Conservation (phyloP, 2,797 vertebrate species). For the Acipenser ruthenus region DNA sequence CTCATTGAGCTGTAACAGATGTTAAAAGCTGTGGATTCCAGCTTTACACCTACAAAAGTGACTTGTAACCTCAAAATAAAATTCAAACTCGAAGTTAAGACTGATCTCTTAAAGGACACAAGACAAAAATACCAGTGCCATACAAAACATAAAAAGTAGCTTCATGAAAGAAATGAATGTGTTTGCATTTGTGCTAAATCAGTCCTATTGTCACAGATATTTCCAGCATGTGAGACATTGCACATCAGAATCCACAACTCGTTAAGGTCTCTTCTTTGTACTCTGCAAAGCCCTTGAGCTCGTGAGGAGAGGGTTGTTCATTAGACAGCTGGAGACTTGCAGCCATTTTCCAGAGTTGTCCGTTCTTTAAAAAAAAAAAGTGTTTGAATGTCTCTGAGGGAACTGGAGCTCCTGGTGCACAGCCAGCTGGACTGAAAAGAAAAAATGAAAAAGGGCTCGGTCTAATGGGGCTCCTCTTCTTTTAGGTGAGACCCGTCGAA, state of each 20-base stretch:
- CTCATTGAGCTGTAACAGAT: too few relatives aligned
- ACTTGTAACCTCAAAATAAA: too few relatives aligned
- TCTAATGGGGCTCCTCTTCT: constrained; percentile 39
- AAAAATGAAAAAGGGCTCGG: constrained; percentile 22
- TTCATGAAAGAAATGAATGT: neutral
- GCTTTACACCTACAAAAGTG: too few relatives aligned
- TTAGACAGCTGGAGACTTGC: constrained; percentile 44
- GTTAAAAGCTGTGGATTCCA: too few relatives aligned
- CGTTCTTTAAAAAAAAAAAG: constrained; percentile 35
- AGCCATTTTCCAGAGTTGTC: constrained; percentile 37
- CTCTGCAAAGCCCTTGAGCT: constrained; percentile 49
- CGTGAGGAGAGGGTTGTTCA: constrained; percentile 49
- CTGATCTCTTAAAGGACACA: too few relatives aligned
- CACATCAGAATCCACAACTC: constrained; percentile 10
- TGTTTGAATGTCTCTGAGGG: constrained; percentile 37
- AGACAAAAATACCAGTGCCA: too few relatives aligned
- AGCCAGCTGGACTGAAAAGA: constrained; percentile 36
- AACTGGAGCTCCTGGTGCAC: constrained; percentile 32
- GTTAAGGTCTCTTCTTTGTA: neutral
- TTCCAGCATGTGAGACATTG: constrained; percentile 27
- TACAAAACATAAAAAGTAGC: too few relatives aligned
- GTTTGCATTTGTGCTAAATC: neutral
- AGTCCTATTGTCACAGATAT: constrained; percentile 15
- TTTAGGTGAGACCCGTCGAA: constrained; percentile 46
- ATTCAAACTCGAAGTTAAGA: too few relatives aligned